Percentiles rank a stretch among this genome's conserved stretches.
Evolutionary conservation across 2,113 vertebrate genomes (phyloP).

Genomic region (Sphyrna mokarran): DNA sequence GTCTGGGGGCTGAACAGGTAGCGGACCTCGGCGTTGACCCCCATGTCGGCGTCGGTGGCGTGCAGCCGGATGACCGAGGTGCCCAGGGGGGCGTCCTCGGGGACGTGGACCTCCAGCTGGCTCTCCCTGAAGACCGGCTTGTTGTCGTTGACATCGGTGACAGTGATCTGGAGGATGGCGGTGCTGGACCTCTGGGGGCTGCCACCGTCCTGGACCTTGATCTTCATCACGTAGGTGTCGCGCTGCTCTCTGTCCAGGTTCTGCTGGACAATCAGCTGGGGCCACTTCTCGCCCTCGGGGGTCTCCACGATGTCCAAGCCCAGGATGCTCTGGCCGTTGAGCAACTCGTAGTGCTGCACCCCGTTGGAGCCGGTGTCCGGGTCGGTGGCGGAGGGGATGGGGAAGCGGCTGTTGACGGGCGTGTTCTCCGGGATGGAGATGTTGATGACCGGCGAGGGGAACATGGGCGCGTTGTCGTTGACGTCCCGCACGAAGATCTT

Average conservation of each 20-base stretch:
- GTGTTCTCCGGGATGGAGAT: conserved; percentile 99
- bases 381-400: conserved; percentile 94
- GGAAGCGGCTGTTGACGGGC: conserved; percentile 94
- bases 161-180: conserved; percentile 93
- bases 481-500: conserved; percentile 98
- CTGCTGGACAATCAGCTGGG: conserved; percentile 94
- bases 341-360: conserved; percentile 91
- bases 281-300: conserved; percentile 98
- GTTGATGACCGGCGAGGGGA: conserved; percentile 96
- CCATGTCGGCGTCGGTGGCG: conserved; percentile 92
- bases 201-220: conserved; percentile 96
- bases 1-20: conserved; percentile 95
- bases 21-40: conserved; percentile 89
- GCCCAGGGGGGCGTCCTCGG: conserved; percentile 84
- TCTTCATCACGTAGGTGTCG: conserved; percentile 98
- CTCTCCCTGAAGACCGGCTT: conserved; percentile 90
- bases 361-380: conserved; percentile 95
- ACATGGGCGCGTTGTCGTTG: conserved; percentile 98
- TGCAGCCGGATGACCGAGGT: conserved; percentile 93
- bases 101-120: conserved; percentile 91
- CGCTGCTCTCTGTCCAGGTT: conserved; percentile 97
- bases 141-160: conserved; percentile 98
- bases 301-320: conserved; percentile 97
- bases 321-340: conserved; percentile 92
- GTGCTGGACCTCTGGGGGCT: conserved; percentile 97